These are phyloP conservation scores for Hyphantria cunea DNA, from an alignment of 1,140 invertebrate species.

Conservation along the genomic window DNA sequence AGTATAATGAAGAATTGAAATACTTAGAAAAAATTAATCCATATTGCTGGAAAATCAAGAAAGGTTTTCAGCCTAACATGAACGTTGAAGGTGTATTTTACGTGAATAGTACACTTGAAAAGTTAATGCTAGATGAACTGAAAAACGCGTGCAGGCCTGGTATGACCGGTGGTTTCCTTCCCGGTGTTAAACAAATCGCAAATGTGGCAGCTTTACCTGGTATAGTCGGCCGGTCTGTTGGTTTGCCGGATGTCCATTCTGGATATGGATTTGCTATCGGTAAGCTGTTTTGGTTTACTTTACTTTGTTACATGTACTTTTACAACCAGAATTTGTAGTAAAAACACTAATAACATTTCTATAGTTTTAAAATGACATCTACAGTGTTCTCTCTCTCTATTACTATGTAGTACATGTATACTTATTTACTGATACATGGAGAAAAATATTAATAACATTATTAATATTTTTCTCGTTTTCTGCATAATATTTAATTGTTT, in stretches of 20 bases:
- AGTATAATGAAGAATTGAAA: constrained; percentile 96
- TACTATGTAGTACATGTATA: too few species aligned
- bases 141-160: constrained; percentile 94
- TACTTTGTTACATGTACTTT: neutral
- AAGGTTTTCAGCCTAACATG: constrained; percentile 99
- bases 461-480: too few species aligned
- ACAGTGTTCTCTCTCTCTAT: too few species aligned
- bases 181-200: constrained; percentile 99
- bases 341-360: too few species aligned
- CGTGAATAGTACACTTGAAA: constrained; percentile 96
- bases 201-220: constrained; percentile 99
- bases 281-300: constrained; percentile 46
- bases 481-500: too few species aligned
- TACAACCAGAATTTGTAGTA: too few species aligned
- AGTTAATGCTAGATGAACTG: constrained; percentile 98
- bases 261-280: constrained; percentile 99
- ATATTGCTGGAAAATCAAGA: constrained; percentile 97
- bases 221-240: constrained; percentile 95
- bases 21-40: constrained; percentile 95
- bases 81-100: constrained; percentile 99
- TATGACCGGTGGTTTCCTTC: constrained; percentile 96
- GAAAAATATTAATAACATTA: too few species aligned
- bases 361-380: too few species aligned
- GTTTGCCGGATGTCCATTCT: constrained; percentile 98
- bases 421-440: too few species aligned